Evolutionary conservation across 2,797 vertebrate species (phyloP), one percentile per base, ranked within the genome.

Genomic region (Acrocephalus scirpaceus): DNA sequence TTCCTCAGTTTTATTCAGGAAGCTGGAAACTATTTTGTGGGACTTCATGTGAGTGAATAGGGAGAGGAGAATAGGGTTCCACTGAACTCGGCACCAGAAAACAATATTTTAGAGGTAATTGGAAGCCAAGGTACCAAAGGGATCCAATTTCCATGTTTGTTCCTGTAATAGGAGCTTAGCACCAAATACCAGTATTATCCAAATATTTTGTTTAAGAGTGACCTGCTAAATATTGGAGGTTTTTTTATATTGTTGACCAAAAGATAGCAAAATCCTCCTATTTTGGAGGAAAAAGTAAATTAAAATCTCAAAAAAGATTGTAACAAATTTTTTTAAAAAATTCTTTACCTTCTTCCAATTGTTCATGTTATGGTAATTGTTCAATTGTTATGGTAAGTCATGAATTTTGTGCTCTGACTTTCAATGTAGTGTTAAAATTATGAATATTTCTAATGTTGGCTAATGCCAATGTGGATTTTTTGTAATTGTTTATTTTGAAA

Each of bases 301-400:
- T 1, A 32, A 71, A 86, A 51, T 44, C 2, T 4, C 1, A 0
- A 1, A 10, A 79, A 57, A 50, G 13, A 54, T 42, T 2, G 5
- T 62, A 56, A 58, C 2, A 20, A 11, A 14, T 15, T 62, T 71
- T 38, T 81, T 12, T 1, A 5, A 62, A 80, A 73, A 66, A 36
- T 8, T 13, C 7, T 53, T 91, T 75, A 4, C 54, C 9, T 75
- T 71, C 20, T 71, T 90, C 29, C 57, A 62, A 50, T 69, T 83
- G 23, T 50, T 92, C 10, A 16, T 51, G n/a, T n/a, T n/a, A n/a
- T n/a, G n/a, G n/a, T n/a, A n/a, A n/a, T n/a, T n/a, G n/a, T n/a
- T n/a, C n/a, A n/a, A 40, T 40, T 50, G 13, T 36, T 79, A 42
- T 26, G 7, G 14, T 48, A 82, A 80, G 61, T 64, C 10, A 29